Evolutionary conservation across 1,140 invertebrate species (phyloP), one percentile per base, ranked within the genome.

Genomic region (Vanessa tameamea): DNA sequence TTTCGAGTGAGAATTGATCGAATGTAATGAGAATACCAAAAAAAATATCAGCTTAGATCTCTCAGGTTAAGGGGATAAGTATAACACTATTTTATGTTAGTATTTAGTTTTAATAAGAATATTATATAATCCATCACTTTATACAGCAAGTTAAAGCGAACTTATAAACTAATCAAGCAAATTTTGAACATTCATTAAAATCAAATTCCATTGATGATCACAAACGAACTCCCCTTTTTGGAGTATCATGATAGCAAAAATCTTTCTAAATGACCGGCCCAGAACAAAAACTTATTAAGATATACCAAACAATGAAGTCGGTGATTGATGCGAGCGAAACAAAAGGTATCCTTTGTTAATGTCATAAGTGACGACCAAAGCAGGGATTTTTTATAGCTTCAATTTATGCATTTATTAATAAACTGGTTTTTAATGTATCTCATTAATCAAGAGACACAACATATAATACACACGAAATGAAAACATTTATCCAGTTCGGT

Each of bases 201-300:
- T 68, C 64, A 77, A 81, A 76, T 78, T 75, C 67, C 73, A 88
- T 88, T 87, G 84, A 86, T 83, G 86, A 86, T 87, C 82, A 84
- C 73, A 26, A 37, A 31, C 11, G n/a, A 55, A 55, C 53, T 55
- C 20, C 64, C 76, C 68, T 70, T 82, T 76, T 71, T 31, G 20
- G 26, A 64, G 59, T 75, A 75, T 31, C 47, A 26, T 37, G 77
- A 81, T 80, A 75, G 73, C 81, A 77, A 83, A 83, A 87, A 89
- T 91, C 84, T 90, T 90, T 92, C 88, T 88, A 91, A 92, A 89
- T 90, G 88, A 90, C 87, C 88, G 85, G 82, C 79, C 83, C 80
- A 68, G 74, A 76, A 89, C 84, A 92, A 90, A 90, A 90, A 89
- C 77, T 90, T 92, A 90, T 91, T 92, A 91, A 89, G 88, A 90